Evolutionary conservation across 2,888 invertebrate species (phyloP), one percentile per base, ranked within the genome.

Genomic region (Ennomos erosarius): DNA sequence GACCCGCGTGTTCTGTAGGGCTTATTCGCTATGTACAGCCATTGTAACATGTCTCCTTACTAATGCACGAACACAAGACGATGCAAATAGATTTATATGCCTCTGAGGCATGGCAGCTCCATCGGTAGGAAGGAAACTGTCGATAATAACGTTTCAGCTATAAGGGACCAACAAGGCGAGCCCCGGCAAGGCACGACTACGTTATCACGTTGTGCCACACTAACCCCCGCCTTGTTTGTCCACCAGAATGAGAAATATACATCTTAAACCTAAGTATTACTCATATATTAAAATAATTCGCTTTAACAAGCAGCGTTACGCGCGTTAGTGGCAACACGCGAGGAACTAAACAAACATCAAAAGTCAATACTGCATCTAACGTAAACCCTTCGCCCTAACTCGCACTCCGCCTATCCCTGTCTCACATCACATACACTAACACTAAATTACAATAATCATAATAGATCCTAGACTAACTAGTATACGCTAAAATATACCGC

Each of bases 361-460:
- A 79, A 73, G 78, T 82, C 78, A 81, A 88, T 88, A 88, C 87
- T 87, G 88, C 78, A 81, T 73, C 74, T 53, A 59, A 62, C 42
- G n/a, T 43, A 59, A 61, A 26, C 54, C 13, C 36, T 43, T 42
- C 8, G 37, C 49, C 50, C 43, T 16, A 10, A 8, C 36, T 11
- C 40, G 12, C 40, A 11, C 16, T 9, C 50, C 55, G 8, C 37
- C 12, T 62, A 57, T 66, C 70, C 69, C 67, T 62, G 67, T 68
- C 73, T 57, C 61, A 26, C 57, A 53, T 61, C 67, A 63, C 70
- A 69, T 73, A 72, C 70, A 74, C 74, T 75, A 73, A 75, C 71
- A 70, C 65, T 69, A 67, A 53, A 67, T 54, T 75, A 70, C 64
- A 59, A 65, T 69, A 75, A 70, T 78, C 67, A 73, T 74, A 71